A percentile compares a stretch with the other conserved stretches of the same genome.
These are phyloP conservation scores for Sandelia bainsii DNA, from an alignment of 2,797 vertebrate species.

Conservation along the genomic window DNA sequence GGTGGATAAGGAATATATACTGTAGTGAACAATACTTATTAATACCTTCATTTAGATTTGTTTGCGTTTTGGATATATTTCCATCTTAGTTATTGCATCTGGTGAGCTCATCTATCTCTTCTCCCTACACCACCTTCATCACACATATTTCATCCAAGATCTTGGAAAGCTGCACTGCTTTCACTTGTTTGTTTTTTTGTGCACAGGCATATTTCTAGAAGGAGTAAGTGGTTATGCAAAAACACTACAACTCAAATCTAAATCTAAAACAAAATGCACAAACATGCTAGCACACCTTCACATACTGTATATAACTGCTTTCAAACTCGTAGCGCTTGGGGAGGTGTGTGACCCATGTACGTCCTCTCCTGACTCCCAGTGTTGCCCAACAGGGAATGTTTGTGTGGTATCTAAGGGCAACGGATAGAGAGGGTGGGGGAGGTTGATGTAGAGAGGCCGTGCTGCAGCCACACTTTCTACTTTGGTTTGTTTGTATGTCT, in stretches of 20 bases:
- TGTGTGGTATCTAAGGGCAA: constrained; percentile 85
- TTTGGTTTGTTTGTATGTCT: constrained; percentile 80
- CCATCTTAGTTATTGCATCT: constrained; percentile 47
- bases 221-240: constrained; percentile 29
- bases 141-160: constrained; percentile 44
- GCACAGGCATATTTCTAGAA: constrained; percentile 15
- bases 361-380: constrained; percentile 83
- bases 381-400: constrained; percentile 88
- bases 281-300: constrained; percentile 36
- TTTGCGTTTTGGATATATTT: constrained; percentile 31
- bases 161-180: constrained; percentile 26
- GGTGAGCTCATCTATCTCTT: constrained; percentile 35
- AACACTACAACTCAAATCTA: constrained; percentile 21
- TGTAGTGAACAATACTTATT: constrained; percentile 45
- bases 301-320: constrained; percentile 47
- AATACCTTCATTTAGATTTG: constrained; percentile 16
- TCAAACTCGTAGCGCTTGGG: constrained; percentile 49
- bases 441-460: constrained; percentile 78
- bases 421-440: constrained; percentile 77
- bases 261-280: constrained; percentile 40
- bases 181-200: constrained; percentile 22
- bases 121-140: constrained; percentile 18
- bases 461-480: constrained; percentile 75
- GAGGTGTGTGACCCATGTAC: constrained; percentile 78
- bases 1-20: constrained; percentile 37